A percentile compares a stretch with the other conserved stretches of the same genome.
Evolutionary conservation across 2,888 invertebrate species (phyloP).

Genomic region (Nasonovia ribisnigri): DNA sequence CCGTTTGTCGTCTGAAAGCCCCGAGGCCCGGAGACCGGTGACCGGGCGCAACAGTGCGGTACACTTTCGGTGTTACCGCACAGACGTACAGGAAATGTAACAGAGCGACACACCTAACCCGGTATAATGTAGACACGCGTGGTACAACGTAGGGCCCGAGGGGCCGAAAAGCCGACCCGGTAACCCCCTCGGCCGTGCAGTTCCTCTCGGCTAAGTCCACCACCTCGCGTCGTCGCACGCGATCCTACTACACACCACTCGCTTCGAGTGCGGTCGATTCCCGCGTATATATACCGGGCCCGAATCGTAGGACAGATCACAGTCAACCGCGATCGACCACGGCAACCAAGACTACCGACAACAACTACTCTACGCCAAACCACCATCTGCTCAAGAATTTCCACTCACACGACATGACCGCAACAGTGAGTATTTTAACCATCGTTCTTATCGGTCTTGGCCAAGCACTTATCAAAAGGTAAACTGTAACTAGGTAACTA

Average conservation of each 20-base stretch:
- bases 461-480: background rate
- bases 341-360: background rate
- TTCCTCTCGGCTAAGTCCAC: background rate
- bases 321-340: background rate
- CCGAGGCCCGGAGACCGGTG: background rate
- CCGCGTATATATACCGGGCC: constrained; percentile 23
- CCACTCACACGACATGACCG: background rate
- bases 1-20: background rate
- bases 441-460: background rate
- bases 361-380: background rate
- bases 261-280: background rate
- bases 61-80: background rate
- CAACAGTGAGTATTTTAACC: background rate
- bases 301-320: background rate
- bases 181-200: background rate
- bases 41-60: background rate
- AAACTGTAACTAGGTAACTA: too few species aligned
- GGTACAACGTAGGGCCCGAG: background rate
- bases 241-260: background rate
- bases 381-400: background rate
- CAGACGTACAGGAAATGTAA: background rate
- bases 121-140: too few species aligned
- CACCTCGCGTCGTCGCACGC: background rate
- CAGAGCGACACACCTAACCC: background rate
- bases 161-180: background rate